Conservation (phyloP, 2,797 vertebrate species). For the Hybognathus amarus region DNA sequence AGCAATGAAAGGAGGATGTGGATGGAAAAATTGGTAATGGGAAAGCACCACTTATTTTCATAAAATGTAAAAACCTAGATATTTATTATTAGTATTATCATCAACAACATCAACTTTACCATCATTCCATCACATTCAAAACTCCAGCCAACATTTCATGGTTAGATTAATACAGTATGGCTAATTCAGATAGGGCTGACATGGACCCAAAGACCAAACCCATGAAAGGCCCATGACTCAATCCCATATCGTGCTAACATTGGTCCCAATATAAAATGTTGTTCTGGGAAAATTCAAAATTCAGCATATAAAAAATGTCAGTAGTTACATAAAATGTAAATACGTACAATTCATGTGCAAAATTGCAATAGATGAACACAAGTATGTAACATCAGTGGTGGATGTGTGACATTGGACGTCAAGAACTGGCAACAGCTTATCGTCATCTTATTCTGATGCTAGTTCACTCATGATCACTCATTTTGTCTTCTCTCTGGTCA, state of each 20-base stretch:
- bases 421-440: not conserved
- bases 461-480: not conserved
- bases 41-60: not conserved
- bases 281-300: not conserved
- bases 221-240: not conserved
- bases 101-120: not conserved
- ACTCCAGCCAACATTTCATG: not conserved
- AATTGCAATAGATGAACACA: not conserved
- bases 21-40: not conserved
- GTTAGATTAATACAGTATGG: not conserved
- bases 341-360: not conserved
- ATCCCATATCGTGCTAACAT: not conserved
- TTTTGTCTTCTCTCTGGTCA: not conserved
- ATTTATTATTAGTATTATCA: not conserved
- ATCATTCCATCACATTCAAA: not conserved
- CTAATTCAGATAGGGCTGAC: not conserved
- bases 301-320: not conserved
- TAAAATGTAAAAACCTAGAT: not conserved
- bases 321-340: slow-evolving; percentile 6
- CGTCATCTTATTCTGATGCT: not conserved
- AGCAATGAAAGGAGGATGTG: not conserved
- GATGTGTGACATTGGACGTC: not conserved
- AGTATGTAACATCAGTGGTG: not conserved
- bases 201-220: not conserved
- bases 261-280: not conserved